Percentiles rank a stretch among this genome's conserved stretches.
phyloP scores from a whole-genome alignment of 2,888 invertebrate species.

The Listrodromus nycthemerus region DNA sequence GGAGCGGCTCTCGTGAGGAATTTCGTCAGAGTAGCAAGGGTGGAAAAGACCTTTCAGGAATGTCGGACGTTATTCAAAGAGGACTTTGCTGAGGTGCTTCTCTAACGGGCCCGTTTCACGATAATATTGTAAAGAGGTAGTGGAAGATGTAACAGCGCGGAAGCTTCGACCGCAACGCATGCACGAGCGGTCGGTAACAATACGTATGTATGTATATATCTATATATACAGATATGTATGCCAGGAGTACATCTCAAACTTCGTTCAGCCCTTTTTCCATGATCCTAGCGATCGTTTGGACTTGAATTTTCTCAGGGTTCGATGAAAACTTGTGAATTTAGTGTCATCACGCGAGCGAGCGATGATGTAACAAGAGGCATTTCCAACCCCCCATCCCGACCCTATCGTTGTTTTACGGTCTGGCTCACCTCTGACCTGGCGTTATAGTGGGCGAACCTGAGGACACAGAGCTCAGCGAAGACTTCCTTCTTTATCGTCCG shows the following conservation, averaged over 20 bases:
- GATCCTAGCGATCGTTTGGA: conserved; percentile 32
- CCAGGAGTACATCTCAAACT: not conserved
- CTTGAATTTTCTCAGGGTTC: conserved; percentile 34
- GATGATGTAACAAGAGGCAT: conserved; percentile 30
- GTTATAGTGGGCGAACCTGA: conserved; percentile 42
- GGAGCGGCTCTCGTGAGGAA: conserved; percentile 37
- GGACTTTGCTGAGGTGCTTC: conserved; percentile 39
- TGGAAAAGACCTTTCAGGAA: conserved; percentile 52
- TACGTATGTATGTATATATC: too few species aligned
- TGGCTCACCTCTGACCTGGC: conserved; percentile 6
- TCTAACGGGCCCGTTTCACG: conserved; percentile 31
- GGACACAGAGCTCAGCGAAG: conserved; percentile 35
- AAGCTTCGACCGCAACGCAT: conserved; percentile 43
- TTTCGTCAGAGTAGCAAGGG: conserved; percentile 22
- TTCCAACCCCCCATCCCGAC: not conserved
- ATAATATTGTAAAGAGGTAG: conserved; percentile 54
- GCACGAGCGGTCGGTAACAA: not conserved
- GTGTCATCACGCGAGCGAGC: conserved; percentile 27
- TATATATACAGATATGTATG: not conserved
- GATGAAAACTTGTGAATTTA: conserved; percentile 54
- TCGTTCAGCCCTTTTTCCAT: not conserved
- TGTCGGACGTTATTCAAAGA: conserved; percentile 63
- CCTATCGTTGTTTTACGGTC: conserved; percentile 39
- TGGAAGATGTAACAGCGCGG: conserved; percentile 39
- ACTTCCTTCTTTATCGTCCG: conserved; percentile 11